Conservation (phyloP, 2,888 invertebrate species). For the Hypolimnas misippus region DNA sequence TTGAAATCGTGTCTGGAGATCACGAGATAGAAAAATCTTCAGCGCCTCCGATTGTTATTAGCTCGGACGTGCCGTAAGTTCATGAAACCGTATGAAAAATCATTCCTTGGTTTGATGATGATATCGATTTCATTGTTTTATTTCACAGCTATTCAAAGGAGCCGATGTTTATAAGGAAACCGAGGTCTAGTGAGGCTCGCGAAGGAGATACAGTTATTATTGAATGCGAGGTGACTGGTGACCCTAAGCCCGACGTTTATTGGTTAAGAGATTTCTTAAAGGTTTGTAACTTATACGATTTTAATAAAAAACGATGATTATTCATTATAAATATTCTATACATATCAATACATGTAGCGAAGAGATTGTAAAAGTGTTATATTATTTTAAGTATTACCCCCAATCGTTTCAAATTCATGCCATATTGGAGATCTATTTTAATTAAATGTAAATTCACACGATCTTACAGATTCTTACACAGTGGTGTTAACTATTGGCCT, state of each 20-base stretch:
- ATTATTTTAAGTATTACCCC: too few relatives aligned
- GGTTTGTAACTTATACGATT: too few relatives aligned
- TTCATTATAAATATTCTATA: too few relatives aligned
- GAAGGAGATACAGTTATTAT: slow-evolving; percentile 95
- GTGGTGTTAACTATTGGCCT: too few relatives aligned
- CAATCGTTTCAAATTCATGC: too few relatives aligned
- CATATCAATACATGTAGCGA: too few relatives aligned
- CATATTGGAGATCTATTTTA: too few relatives aligned
- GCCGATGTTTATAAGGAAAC: slow-evolving; percentile 92
- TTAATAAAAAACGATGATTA: too few relatives aligned
- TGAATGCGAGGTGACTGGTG: slow-evolving; percentile 93
- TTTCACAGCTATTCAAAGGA: slow-evolving; percentile 89
- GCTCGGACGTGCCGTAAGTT: slow-evolving; percentile 78
- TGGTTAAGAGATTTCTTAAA: slow-evolving; percentile 95
- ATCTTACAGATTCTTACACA: too few relatives aligned
- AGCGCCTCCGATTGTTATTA: slow-evolving; percentile 61
- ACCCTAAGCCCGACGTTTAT: slow-evolving; percentile 93
- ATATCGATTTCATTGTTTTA: not conserved
- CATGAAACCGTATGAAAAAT: not conserved
- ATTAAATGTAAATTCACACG: too few relatives aligned
- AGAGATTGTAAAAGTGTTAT: too few relatives aligned
- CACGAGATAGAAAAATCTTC: slow-evolving; percentile 51
- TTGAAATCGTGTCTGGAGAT: slow-evolving; percentile 76
- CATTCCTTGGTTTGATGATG: not conserved
- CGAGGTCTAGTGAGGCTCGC: slow-evolving; percentile 90